phyloP scores from a whole-genome alignment of 2,888 invertebrate genomes.

The Auanema freiburgensis region DNA sequence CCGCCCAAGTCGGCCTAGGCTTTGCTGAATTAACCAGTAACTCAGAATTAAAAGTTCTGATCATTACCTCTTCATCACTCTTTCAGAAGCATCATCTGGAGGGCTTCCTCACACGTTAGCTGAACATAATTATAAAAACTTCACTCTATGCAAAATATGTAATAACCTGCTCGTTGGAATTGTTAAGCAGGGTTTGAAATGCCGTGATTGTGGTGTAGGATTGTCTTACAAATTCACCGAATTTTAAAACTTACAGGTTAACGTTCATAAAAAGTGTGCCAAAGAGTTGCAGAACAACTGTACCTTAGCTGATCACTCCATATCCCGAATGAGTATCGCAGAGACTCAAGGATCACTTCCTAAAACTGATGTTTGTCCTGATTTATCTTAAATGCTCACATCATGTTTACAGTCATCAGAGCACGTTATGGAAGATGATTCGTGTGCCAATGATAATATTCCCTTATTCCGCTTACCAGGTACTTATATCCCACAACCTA shows the following conservation, averaged over 20 bases:
- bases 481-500: background rate
- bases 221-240: background rate
- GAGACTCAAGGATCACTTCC: conserved; percentile 1
- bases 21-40: conserved; percentile 9
- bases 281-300: conserved; percentile 55
- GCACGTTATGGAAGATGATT: conserved; percentile 6
- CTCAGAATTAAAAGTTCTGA: too few species aligned
- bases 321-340: conserved; percentile 29
- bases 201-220: conserved; percentile 62
- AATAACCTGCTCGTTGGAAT: conserved; percentile 63
- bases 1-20: conserved; percentile 15
- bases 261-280: conserved; percentile 63
- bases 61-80: background rate
- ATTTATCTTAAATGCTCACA: background rate
- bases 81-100: conserved; percentile 15
- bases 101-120: conserved; percentile 62
- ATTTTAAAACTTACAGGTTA: conserved; percentile 44
- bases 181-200: conserved; percentile 63
- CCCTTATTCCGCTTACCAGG: conserved; percentile 39
- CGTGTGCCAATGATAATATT: conserved; percentile 30
- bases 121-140: conserved; percentile 63
- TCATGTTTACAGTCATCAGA: conserved; percentile 1
- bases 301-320: conserved; percentile 48
- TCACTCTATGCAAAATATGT: conserved; percentile 64
- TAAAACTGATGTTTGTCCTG: background rate